These are phyloP conservation scores for Chrysolina haemoptera DNA, from an alignment of 2,888 invertebrate species.

Conservation along the genomic window DNA sequence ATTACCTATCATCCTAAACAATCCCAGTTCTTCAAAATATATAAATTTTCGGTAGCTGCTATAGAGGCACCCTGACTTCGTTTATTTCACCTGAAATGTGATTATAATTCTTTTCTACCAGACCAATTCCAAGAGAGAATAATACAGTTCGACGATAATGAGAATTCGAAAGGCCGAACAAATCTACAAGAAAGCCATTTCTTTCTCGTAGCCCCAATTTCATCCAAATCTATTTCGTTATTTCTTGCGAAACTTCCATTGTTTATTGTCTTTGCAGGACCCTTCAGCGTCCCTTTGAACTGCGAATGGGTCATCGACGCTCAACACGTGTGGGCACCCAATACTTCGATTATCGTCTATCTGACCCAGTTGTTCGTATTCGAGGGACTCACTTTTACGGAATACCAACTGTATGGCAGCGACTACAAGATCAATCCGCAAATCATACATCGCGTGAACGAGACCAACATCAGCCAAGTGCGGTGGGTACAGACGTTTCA, in stretches of 20 bases:
- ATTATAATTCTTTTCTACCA: too few relatives aligned
- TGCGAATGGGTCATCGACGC: slow-evolving; percentile 92
- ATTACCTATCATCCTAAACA: too few relatives aligned
- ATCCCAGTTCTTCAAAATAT: too few relatives aligned
- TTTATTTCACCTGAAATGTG: too few relatives aligned
- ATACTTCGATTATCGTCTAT: slow-evolving; percentile 86
- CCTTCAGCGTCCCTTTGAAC: slow-evolving; percentile 83
- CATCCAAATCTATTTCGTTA: neutral
- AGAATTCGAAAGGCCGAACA: neutral
- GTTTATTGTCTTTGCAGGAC: slow-evolving; percentile 78
- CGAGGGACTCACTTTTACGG: slow-evolving; percentile 71
- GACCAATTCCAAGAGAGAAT: too few relatives aligned
- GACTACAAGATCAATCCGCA: slow-evolving; percentile 70
- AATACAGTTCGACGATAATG: too few relatives aligned
- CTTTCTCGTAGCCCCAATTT: neutral
- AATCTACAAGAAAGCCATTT: neutral
- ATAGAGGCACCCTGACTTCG: too few relatives aligned
- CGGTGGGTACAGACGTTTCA: slow-evolving; percentile 77
- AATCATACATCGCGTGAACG: slow-evolving; percentile 79
- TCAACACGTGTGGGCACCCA: slow-evolving; percentile 70
- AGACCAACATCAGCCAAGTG: slow-evolving; percentile 79
- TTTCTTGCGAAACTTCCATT: neutral
- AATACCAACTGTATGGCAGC: slow-evolving; percentile 61
- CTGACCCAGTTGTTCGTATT: slow-evolving; percentile 90
- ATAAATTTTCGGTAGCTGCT: too few relatives aligned